Percentiles rank a stretch among this genome's conserved stretches.
Conservation (phyloP, 2,888 invertebrate genomes). For the Diplazon laetatorius region DNA sequence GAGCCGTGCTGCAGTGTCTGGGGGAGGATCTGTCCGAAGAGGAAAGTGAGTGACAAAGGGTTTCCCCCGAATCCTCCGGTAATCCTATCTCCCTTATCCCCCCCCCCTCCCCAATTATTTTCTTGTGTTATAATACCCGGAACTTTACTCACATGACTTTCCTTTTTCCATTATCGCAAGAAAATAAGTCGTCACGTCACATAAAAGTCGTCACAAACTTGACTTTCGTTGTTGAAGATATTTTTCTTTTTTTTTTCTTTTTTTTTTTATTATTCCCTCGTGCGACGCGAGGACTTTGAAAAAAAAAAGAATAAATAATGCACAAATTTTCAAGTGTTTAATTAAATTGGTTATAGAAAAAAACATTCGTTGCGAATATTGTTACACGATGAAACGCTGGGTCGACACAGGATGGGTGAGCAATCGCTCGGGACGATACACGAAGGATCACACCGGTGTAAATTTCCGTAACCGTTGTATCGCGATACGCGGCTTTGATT, state of each 20-base stretch:
- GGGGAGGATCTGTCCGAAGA: conserved; percentile 95
- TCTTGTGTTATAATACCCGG: neutral
- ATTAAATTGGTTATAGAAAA: too few species aligned
- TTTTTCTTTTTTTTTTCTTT: too few species aligned
- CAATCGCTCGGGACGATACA: conserved; percentile 48
- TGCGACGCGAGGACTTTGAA: too few species aligned
- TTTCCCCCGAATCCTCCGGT: conserved; percentile 8
- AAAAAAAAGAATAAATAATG: too few species aligned
- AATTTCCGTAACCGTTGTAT: conserved; percentile 40
- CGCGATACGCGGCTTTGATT: conserved; percentile 32
- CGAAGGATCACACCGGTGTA: neutral
- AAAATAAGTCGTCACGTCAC: too few species aligned
- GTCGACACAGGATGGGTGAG: conserved; percentile 23
- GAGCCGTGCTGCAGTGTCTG: conserved; percentile 93
- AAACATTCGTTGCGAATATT: too few species aligned
- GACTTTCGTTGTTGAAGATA: too few species aligned
- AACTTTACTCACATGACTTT: conserved; percentile 15
- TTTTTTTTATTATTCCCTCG: too few species aligned
- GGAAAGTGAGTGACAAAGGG: conserved; percentile 88
- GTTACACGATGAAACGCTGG: neutral
- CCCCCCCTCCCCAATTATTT: too few species aligned
- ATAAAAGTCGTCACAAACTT: too few species aligned
- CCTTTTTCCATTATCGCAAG: neutral
- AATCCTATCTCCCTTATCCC: conserved; percentile 22
- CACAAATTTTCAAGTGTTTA: too few species aligned